These are phyloP conservation scores for Papilio polytes DNA, from an alignment of 1,140 invertebrate species.

Conservation along the genomic window DNA sequence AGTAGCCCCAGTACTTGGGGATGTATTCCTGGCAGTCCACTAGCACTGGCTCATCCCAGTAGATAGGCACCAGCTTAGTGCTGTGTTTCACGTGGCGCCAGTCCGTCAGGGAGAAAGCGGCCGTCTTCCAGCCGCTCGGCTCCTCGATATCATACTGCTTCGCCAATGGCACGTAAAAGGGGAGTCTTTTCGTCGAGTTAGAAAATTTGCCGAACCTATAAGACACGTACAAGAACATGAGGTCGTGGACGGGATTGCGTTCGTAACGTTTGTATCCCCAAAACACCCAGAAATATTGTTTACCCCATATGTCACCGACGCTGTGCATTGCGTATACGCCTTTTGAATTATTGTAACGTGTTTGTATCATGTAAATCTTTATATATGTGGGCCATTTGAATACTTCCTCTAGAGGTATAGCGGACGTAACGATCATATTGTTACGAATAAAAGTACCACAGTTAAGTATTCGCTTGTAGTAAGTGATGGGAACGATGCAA, in stretches of 20 bases:
- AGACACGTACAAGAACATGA: conserved; percentile 6
- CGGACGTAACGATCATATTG: background rate
- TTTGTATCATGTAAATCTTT: background rate
- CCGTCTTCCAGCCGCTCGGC: background rate
- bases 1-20: conserved; percentile 41
- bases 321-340: background rate
- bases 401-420: background rate
- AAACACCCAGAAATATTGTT: conserved; percentile 15
- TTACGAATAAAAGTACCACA: background rate
- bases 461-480: background rate
- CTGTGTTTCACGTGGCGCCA: background rate
- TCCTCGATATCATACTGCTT: background rate
- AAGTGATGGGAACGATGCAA: conserved; percentile 4
- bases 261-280: background rate
- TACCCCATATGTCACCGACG: conserved; percentile 16
- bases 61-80: conserved; percentile 13
- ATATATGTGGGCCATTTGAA: background rate
- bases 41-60: conserved; percentile 28
- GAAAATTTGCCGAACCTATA: background rate
- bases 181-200: background rate
- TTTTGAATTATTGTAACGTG: background rate
- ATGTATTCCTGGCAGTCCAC: conserved; percentile 45
- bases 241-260: conserved; percentile 5
- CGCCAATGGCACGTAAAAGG: background rate
- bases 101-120: conserved; percentile 7